These are phyloP conservation scores for Rhipidura dahli DNA, from an alignment of 2,113 vertebrate genomes.

Conservation along the genomic window DNA sequence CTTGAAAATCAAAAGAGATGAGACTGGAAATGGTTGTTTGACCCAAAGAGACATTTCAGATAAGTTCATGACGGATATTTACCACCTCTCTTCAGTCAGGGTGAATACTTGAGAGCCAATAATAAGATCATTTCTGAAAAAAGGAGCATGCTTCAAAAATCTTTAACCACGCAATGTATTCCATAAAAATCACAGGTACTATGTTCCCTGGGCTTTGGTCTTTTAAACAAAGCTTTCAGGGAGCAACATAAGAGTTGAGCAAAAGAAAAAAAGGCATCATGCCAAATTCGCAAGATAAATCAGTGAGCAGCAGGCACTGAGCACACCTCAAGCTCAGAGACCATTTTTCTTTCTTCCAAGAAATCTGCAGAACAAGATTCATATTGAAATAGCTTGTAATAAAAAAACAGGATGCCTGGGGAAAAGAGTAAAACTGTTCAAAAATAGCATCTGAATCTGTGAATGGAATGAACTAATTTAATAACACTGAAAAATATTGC, in stretches of 20 bases:
- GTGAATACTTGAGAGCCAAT: background rate
- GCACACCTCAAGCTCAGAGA: background rate
- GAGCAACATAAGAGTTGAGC: background rate
- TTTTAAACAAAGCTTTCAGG: background rate
- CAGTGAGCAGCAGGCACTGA: background rate
- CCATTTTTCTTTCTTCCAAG: background rate
- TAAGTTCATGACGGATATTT: background rate
- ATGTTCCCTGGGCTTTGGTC: background rate
- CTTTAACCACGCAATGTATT: background rate
- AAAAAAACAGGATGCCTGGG: background rate
- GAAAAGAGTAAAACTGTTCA: conserved; percentile 17
- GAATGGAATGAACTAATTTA: conserved; percentile 34
- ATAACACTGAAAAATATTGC: conserved; percentile 34
- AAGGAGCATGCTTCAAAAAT: background rate
- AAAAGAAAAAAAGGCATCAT: background rate
- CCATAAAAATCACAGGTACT: background rate
- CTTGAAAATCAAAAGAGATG: background rate
- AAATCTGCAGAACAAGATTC: background rate
- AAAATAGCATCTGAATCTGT: conserved; percentile 27
- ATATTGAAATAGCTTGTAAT: background rate
- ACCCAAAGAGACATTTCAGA: background rate
- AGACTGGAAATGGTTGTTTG: background rate
- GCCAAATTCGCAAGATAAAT: background rate
- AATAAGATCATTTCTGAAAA: background rate
- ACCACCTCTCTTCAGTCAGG: background rate